Conservation (phyloP, 2,113 vertebrate genomes). For the Piaya cayana region DNA sequence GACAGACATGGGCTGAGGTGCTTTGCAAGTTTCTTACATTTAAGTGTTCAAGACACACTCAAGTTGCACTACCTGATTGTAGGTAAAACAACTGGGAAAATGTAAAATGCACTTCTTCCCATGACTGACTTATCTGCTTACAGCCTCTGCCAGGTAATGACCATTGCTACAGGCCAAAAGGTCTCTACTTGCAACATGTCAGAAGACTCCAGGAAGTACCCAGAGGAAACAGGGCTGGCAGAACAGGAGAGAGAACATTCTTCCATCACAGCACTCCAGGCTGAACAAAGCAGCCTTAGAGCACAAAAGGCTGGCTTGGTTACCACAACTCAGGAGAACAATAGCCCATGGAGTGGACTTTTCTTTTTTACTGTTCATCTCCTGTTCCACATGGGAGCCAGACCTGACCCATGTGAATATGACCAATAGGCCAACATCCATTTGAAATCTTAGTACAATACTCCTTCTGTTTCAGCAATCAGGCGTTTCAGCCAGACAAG, state of each 20-base stretch:
- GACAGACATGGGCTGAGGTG: not conserved
- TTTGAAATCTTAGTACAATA: not conserved
- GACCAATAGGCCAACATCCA: not conserved
- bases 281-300: not conserved
- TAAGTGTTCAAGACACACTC: not conserved
- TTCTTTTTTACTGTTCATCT: not conserved
- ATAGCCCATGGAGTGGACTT: not conserved
- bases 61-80: not conserved
- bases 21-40: not conserved
- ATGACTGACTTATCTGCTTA: accelerated
- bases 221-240: not conserved
- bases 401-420: not conserved
- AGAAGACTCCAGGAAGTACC: not conserved
- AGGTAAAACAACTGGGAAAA: not conserved
- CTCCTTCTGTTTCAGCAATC: not conserved
- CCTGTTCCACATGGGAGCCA: not conserved
- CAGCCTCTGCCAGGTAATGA: not conserved
- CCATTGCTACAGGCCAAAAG: not conserved
- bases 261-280: not conserved
- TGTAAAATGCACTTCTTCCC: not conserved
- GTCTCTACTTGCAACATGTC: not conserved
- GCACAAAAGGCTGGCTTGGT: not conserved
- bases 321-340: not conserved
- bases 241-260: not conserved
- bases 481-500: not conserved